phyloP scores from a whole-genome alignment of 2,113 vertebrate genomes.

The Carassius auratus region DNA sequence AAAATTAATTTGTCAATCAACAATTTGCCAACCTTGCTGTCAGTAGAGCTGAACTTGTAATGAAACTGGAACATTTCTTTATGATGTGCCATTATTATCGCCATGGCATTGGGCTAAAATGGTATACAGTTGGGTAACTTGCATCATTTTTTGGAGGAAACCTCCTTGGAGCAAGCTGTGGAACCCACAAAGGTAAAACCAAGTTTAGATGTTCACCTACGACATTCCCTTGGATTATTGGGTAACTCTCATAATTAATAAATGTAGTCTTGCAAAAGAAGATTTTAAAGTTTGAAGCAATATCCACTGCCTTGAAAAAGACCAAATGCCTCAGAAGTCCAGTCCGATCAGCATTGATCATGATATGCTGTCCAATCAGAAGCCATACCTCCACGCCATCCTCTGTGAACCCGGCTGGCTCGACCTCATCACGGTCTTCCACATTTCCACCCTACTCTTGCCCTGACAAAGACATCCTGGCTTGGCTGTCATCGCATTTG shows the following conservation, averaged over 20 bases:
- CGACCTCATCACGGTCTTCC: constrained; percentile 54
- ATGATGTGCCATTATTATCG: neutral
- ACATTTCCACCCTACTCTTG: constrained; percentile 49
- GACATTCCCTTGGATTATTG: neutral
- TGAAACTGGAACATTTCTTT: constrained; percentile 4
- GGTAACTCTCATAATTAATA: neutral
- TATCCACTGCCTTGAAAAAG: constrained; percentile 33
- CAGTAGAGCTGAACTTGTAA: neutral
- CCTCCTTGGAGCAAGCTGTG: constrained; percentile 3
- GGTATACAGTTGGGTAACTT: neutral
- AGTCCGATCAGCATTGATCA: constrained; percentile 32
- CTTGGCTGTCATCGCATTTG: constrained; percentile 75
- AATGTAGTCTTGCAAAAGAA: neutral
- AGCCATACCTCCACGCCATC: constrained; percentile 65
- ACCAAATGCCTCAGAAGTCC: constrained; percentile 38
- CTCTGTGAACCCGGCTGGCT: constrained; percentile 52
- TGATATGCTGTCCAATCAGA: constrained; percentile 52
- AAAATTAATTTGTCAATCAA: neutral
- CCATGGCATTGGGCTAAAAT: neutral
- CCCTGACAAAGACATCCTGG: constrained; percentile 69
- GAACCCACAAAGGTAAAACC: constrained; percentile 7
- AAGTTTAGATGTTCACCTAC: neutral
- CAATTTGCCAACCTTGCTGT: neutral
- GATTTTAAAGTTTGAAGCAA: neutral
- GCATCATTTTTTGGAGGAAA: neutral